phyloP scores from a whole-genome alignment of 2,113 vertebrate species.

The Gorsachius goisagi region DNA sequence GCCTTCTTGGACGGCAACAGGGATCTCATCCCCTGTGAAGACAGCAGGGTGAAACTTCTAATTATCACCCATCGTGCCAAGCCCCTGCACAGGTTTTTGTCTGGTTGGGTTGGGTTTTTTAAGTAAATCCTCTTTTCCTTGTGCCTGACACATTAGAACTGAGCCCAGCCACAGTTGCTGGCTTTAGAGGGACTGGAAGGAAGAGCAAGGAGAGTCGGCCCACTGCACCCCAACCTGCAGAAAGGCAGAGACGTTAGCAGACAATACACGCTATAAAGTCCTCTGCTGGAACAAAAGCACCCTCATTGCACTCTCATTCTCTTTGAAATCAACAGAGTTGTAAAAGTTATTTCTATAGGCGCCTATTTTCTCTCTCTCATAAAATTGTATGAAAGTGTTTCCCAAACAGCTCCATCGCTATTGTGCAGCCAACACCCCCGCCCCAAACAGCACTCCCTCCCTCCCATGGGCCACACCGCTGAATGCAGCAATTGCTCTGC shows the following conservation, averaged over 20 bases:
- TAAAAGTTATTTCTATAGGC: conserved; percentile 56
- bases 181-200: neutral
- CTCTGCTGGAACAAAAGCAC: conserved; percentile 17
- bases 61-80: neutral
- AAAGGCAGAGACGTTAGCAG: neutral
- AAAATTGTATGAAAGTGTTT: conserved; percentile 1
- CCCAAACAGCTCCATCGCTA: neutral
- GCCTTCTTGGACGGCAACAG: neutral
- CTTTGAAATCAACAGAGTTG: conserved; percentile 28
- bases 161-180: neutral
- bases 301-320: conserved; percentile 10
- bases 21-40: neutral
- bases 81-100: neutral
- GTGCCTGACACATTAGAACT: neutral
- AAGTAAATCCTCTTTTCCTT: neutral
- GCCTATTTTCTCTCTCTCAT: conserved; percentile 14
- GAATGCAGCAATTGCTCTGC: neutral
- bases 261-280: conserved; percentile 32
- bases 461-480: neutral
- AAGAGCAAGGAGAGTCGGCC: neutral
- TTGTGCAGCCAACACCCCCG: neutral
- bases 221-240: neutral
- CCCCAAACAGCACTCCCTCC: accelerated
- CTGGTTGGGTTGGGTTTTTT: neutral
- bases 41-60: neutral